Conservation (phyloP, 2,888 invertebrate species). For the Oscheius sp. region DNA sequence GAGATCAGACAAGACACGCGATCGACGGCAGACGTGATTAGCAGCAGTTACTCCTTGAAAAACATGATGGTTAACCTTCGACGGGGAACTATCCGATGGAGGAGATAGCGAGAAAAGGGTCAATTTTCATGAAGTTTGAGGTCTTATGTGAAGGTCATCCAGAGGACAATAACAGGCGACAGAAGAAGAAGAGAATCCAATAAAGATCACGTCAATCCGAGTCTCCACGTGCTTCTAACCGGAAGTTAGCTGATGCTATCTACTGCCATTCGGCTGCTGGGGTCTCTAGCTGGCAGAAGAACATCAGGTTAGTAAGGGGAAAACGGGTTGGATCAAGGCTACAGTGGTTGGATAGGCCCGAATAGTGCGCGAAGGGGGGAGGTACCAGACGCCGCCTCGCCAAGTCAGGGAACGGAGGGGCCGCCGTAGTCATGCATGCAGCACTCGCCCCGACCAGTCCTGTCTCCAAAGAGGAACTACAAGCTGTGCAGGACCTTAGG, state of each 20-base stretch:
- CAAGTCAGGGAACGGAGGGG: slow-evolving; percentile 27
- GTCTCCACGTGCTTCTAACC: slow-evolving; percentile 11
- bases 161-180: no score
- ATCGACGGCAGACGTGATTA: no score
- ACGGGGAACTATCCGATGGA: no score
- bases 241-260: slow-evolving; percentile 5
- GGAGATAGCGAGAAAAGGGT: no score
- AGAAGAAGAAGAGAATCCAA: background rate
- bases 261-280: slow-evolving; percentile 1
- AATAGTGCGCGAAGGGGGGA: slow-evolving; percentile 6
- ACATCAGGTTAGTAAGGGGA: slow-evolving; percentile 31
- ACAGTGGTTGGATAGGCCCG: slow-evolving; percentile 29
- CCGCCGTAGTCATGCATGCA: slow-evolving; percentile 37
- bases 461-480: slow-evolving; percentile 42
- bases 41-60: no score
- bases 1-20: no score
- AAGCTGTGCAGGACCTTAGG: slow-evolving; percentile 53
- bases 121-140: no score
- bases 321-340: slow-evolving; percentile 41
- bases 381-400: slow-evolving; percentile 6
- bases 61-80: no score
- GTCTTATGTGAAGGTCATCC: no score
- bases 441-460: slow-evolving; percentile 39
- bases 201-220: background rate
- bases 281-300: slow-evolving; percentile 7